Evolutionary conservation across 2,797 vertebrate genomes (phyloP).

Genomic region (Lindbergichthys nudifrons): DNA sequence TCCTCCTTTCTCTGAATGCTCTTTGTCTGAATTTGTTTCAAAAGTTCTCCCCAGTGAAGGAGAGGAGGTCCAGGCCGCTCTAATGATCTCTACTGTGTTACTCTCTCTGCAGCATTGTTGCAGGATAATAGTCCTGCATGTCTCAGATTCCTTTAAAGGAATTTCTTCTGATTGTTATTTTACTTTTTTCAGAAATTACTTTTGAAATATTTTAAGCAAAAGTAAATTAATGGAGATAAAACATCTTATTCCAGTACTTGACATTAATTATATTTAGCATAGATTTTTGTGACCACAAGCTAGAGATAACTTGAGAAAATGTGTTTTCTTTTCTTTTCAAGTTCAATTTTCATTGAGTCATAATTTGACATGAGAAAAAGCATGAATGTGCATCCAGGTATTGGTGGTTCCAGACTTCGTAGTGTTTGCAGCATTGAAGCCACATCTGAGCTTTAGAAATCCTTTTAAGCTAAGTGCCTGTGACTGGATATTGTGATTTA

Average conservation of each 20-base stretch:
- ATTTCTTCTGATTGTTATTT: neutral
- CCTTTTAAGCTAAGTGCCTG: conserved; percentile 64
- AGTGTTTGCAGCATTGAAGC: conserved; percentile 26
- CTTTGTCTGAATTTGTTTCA: conserved; percentile 47
- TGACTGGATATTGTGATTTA: conserved; percentile 48
- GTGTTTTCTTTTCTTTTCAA: neutral
- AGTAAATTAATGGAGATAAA: neutral
- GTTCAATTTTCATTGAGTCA: neutral
- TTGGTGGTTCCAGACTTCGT: conserved; percentile 23
- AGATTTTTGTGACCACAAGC: neutral
- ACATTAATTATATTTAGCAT: neutral
- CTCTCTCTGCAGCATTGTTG: conserved; percentile 25
- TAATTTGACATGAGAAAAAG: conserved; percentile 24
- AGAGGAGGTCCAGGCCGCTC: conserved; percentile 23
- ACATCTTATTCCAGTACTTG: neutral
- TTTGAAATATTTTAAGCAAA: neutral
- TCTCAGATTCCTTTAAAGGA: neutral
- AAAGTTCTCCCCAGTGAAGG: conserved; percentile 32
- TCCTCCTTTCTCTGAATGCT: conserved; percentile 35
- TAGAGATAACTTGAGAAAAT: neutral
- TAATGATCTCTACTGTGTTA: conserved; percentile 35
- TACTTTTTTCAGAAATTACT: neutral
- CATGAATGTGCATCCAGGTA: conserved; percentile 56
- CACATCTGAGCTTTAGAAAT: conserved; percentile 48
- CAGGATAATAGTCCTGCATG: conserved; percentile 23